Percentiles rank a stretch among this genome's conserved stretches.
Evolutionary conservation across 2,113 vertebrate genomes (phyloP).

Genomic region (Serilophus lunatus): DNA sequence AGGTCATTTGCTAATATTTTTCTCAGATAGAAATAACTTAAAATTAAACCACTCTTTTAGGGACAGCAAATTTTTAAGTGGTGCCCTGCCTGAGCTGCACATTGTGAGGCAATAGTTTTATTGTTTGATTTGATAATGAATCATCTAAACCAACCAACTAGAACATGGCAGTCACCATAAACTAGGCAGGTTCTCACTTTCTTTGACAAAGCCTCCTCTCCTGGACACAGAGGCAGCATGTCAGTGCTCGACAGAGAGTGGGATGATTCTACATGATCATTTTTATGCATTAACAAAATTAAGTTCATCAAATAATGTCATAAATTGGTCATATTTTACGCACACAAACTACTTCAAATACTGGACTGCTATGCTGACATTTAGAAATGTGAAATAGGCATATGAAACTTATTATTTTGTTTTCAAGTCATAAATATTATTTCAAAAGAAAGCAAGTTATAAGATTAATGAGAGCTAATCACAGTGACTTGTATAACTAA

Average conservation of each 20-base stretch:
- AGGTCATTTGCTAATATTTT: neutral
- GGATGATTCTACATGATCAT: neutral
- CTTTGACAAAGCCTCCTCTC: neutral
- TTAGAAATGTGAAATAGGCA: neutral
- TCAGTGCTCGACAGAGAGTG: neutral
- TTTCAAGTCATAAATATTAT: neutral
- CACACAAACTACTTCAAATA: neutral
- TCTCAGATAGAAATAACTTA: neutral
- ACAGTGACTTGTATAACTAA: neutral
- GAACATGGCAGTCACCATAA: neutral
- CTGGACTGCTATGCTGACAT: neutral
- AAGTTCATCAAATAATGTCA: neutral
- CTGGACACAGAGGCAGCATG: neutral
- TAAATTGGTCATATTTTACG: neutral
- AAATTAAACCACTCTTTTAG: neutral
- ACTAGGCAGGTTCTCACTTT: neutral
- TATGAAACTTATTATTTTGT: neutral
- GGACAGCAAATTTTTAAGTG: neutral
- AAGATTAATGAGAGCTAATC: neutral
- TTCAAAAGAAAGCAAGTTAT: neutral
- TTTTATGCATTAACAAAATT: neutral
- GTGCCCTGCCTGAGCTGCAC: neutral
- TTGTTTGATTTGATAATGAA: neutral
- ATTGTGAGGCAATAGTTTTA: neutral
- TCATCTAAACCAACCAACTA: neutral